phyloP scores from a whole-genome alignment of 2,888 invertebrate genomes.

The Danaus chrysippus region DNA sequence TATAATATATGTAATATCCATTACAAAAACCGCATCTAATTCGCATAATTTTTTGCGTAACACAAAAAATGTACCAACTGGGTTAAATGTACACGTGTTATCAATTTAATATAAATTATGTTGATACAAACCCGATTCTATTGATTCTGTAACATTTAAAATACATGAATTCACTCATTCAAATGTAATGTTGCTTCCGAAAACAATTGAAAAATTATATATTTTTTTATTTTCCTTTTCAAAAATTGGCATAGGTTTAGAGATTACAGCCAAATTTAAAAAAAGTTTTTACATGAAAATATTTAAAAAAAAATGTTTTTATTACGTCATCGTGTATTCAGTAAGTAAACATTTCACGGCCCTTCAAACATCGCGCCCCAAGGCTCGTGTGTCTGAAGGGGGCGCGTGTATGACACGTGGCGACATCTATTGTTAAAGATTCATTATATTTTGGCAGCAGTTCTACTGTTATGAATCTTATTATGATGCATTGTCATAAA shows the following conservation, averaged over 20 bases:
- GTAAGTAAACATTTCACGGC: too few species aligned
- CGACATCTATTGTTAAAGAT: constrained; percentile 56
- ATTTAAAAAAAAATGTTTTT: too few species aligned
- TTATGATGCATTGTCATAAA: not conserved
- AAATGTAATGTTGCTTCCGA: not conserved
- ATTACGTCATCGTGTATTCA: too few species aligned
- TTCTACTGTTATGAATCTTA: not conserved
- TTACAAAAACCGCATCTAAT: constrained; percentile 2
- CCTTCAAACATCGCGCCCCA: constrained; percentile 42
- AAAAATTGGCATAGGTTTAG: too few species aligned
- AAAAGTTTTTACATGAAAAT: too few species aligned
- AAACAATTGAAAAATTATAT: not conserved
- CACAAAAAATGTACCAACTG: constrained; percentile 14
- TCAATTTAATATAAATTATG: constrained; percentile 30
- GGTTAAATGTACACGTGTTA: constrained; percentile 36
- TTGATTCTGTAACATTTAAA: not conserved
- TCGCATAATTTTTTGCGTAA: not conserved
- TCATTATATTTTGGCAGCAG: constrained; percentile 19
- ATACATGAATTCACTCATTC: not conserved
- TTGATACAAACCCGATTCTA: constrained; percentile 5
- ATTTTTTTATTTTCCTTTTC: not conserved
- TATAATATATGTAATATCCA: too few species aligned
- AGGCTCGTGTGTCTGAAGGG: constrained; percentile 55
- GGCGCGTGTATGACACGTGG: constrained; percentile 52
- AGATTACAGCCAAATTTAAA: too few species aligned